Evolutionary conservation across 2,888 invertebrate species (phyloP), one percentile per base, ranked within the genome.

Genomic region (Andrena bicolor): DNA sequence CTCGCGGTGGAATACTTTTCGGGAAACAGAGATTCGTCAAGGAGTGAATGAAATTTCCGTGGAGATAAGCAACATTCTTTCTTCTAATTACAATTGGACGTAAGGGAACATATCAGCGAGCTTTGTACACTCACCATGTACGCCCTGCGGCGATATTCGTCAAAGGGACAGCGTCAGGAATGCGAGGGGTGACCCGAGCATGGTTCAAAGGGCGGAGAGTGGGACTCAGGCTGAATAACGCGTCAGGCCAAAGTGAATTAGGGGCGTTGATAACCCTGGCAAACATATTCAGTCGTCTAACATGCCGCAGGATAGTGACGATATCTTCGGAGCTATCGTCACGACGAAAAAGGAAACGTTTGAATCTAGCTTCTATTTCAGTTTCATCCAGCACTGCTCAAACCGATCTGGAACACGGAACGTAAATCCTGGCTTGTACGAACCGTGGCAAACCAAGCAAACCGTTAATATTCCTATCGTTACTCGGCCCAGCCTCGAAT

Each of bases 201-300:
- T 49, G 28, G 32, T 2, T 56, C 53, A 65, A 69, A 74, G 61
- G 58, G 20, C 0, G 7, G n/a, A 3, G 7, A 5, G 30, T 49
- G 26, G 23, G 60, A 32, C 32, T 35, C 20, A 58, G 68, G 77
- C 82, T 85, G 89, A 89, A 89, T 89, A 85, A 86, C 83, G 84
- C 84, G 87, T 88, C 88, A 86, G 75, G 87, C 79, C 68, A 60
- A 83, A 68, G 85, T 90, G 92, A 92, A 83, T 92, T 91, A 91
- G 84, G 87, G 84, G 80, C 70, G 35, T 83, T 87, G 90, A 91
- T 92, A 90, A 89, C 86, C 83, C 86, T 64, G 78, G 84, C 78
- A 78, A 86, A 86, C 87, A 86, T 90, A 91, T 90, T 91, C 90
- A 89, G 86, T 74, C 76, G 74, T 82, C 80, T 84, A 61, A 58